phyloP scores from a whole-genome alignment of 2,113 vertebrate species.

The Phyllostomus hastatus region DNA sequence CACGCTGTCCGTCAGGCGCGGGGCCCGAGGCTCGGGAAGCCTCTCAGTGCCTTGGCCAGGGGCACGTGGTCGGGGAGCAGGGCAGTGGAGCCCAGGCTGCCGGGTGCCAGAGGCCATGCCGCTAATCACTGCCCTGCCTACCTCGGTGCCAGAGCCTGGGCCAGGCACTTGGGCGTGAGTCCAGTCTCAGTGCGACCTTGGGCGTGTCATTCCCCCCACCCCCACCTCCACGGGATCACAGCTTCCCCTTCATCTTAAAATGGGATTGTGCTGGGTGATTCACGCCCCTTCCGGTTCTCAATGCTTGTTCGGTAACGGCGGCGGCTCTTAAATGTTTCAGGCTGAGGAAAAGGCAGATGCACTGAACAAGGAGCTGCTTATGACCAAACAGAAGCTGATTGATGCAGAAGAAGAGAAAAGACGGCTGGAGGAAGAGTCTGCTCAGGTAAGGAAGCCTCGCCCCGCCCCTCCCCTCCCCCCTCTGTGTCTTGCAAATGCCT shows the following conservation, averaged over 20 bases:
- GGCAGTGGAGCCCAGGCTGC: neutral
- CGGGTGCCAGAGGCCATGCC: neutral
- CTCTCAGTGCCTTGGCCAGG: neutral
- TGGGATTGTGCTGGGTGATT: neutral
- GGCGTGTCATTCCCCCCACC: neutral
- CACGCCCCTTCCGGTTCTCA: neutral
- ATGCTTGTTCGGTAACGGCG: neutral
- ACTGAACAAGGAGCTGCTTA: slow-evolving; percentile 96
- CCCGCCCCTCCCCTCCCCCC: neutral
- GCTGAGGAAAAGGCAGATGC: slow-evolving; percentile 98
- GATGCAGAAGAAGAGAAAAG: slow-evolving; percentile 98
- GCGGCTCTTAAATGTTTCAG: slow-evolving; percentile 75
- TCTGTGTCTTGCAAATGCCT: no score
- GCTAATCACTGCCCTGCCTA: neutral
- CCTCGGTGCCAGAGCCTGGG: neutral
- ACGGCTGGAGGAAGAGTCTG: slow-evolving; percentile 94
- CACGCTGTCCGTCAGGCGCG: neutral
- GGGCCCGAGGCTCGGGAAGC: neutral
- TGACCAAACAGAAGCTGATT: slow-evolving; percentile 98
- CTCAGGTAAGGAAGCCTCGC: slow-evolving; percentile 84
- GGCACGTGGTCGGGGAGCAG: neutral
- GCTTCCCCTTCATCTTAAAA: neutral
- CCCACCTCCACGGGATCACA: neutral
- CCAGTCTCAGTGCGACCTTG: neutral
- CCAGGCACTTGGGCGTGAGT: neutral